phyloP scores from a whole-genome alignment of 2,888 invertebrate species.

The Apamea epomidion region DNA sequence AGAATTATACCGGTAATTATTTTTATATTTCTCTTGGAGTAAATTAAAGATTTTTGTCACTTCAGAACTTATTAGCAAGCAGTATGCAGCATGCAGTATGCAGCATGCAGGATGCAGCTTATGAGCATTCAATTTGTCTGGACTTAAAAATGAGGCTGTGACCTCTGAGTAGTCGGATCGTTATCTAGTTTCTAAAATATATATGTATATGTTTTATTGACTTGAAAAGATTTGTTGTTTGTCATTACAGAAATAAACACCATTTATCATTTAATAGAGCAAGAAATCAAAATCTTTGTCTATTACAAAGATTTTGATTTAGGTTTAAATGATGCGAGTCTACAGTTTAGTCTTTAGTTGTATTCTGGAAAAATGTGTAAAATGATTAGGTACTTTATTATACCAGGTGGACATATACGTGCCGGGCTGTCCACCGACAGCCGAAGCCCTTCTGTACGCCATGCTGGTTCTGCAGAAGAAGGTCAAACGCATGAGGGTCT shows the following conservation, averaged over 20 bases:
- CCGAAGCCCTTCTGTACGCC: constrained; percentile 96
- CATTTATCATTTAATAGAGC: not conserved
- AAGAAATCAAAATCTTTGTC: not conserved
- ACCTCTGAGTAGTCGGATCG: not conserved
- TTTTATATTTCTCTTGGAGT: not conserved
- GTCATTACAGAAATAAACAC: not conserved
- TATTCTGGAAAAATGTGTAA: not conserved
- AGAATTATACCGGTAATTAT: constrained; percentile 82
- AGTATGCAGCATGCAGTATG: not conserved
- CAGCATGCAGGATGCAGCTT: not conserved
- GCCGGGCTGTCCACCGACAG: constrained; percentile 98
- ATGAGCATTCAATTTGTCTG: not conserved
- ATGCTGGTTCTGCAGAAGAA: constrained; percentile 96
- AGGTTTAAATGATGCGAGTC: not conserved
- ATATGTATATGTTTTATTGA: not conserved
- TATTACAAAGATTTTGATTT: not conserved
- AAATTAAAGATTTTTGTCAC: not conserved
- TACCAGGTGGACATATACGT: constrained; percentile 95
- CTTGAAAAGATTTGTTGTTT: not conserved
- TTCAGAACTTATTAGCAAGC: not conserved
- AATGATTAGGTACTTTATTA: not conserved
- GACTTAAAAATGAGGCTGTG: no score
- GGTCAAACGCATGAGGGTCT: constrained; percentile 93
- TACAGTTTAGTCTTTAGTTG: not conserved
- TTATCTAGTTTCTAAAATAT: not conserved